Percentiles rank a stretch among this genome's conserved stretches.
These are phyloP conservation scores for Ptychodera flava DNA, from an alignment of 35 echinoderm and acorn worm genomes.

Conservation along the genomic window DNA sequence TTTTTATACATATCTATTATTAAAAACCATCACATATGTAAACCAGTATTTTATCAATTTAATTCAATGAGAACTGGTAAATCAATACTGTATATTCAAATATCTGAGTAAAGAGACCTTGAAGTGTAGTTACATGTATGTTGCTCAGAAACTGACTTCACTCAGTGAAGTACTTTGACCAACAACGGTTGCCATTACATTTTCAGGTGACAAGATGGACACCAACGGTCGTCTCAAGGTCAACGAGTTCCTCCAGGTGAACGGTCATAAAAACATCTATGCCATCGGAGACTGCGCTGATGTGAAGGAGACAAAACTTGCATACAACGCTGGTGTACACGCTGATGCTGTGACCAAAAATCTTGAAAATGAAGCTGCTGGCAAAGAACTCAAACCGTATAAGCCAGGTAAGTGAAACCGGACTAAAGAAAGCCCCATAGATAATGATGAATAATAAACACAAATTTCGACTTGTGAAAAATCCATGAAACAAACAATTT, in stretches of 20 bases:
- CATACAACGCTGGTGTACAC: conserved; percentile 20
- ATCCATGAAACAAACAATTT: no score
- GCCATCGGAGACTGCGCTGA: conserved; percentile 34
- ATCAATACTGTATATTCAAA: no score
- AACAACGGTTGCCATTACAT: no score
- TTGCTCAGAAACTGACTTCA: no score
- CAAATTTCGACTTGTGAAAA: no score
- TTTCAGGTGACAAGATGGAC: conserved; percentile 28
- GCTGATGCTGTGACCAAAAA: conserved; percentile 17
- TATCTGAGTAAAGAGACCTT: no score
- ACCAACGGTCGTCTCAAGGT: conserved; percentile 15
- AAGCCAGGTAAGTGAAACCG: conserved; percentile 11
- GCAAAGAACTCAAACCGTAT: neutral
- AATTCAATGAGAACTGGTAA: no score
- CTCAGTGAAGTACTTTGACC: no score
- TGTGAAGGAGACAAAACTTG: conserved; percentile 21
- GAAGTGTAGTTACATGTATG: no score
- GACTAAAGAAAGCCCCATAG: neutral
- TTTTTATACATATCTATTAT: no score
- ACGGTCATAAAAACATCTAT: conserved; percentile 24
- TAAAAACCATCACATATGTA: no score
- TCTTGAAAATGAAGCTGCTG: neutral
- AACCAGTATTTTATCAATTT: no score
- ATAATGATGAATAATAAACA: neutral
- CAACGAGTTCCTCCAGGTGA: conserved; percentile 23